Percentiles rank a stretch among this genome's conserved stretches.
Conservation (phyloP, 1,140 invertebrate species). For the Matsumurasca onukii region DNA sequence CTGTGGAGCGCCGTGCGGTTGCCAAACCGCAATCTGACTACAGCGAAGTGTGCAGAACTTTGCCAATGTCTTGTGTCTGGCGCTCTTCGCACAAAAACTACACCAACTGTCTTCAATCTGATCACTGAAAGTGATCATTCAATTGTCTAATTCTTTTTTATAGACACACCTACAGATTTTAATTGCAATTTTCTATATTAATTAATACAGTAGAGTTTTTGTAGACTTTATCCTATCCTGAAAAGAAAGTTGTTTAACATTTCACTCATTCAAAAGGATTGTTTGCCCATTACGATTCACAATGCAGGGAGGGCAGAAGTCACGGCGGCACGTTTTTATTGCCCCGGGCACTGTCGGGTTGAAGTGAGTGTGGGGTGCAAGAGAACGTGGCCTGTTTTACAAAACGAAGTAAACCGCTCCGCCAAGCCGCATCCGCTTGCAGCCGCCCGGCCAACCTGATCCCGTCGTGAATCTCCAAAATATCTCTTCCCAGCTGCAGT, state of each 20-base stretch:
- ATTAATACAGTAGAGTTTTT: too few species aligned
- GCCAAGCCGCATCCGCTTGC: conserved; percentile 11
- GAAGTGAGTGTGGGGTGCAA: background rate
- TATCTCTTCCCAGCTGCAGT: too few species aligned
- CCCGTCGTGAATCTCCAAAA: too few species aligned
- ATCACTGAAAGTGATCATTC: too few species aligned
- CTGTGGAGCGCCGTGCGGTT: background rate
- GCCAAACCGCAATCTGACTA: background rate
- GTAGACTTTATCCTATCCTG: too few species aligned
- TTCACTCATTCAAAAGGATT: too few species aligned
- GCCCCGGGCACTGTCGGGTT: conserved; percentile 1
- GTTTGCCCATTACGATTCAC: conserved; percentile 6
- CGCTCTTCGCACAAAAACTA: background rate
- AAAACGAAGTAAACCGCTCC: conserved; percentile 22
- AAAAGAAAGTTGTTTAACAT: too few species aligned
- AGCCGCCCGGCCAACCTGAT: background rate
- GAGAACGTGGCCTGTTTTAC: conserved; percentile 18
- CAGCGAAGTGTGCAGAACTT: background rate
- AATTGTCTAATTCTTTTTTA: too few species aligned
- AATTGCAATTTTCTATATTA: too few species aligned
- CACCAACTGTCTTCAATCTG: too few species aligned
- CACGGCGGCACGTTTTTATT: conserved; percentile 10
- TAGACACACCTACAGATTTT: too few species aligned
- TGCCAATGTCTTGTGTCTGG: background rate
- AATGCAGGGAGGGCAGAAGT: conserved; percentile 3